Percentiles rank a stretch among this genome's conserved stretches.
These are phyloP conservation scores for Ferdinandea cuprea DNA, from an alignment of 2,888 invertebrate genomes.

Conservation along the genomic window DNA sequence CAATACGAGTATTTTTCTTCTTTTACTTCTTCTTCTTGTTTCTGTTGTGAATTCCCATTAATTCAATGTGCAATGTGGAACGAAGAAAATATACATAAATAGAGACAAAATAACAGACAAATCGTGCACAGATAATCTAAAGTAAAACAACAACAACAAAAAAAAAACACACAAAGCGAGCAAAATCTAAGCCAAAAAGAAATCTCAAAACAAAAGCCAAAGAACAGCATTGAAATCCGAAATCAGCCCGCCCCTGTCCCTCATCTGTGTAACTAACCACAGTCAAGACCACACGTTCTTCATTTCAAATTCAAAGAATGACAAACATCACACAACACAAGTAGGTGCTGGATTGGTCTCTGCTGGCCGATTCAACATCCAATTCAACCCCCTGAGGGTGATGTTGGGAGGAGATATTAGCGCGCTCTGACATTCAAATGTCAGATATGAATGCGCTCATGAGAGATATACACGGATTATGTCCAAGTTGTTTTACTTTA, in stretches of 20 bases:
- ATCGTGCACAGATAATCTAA: conserved; percentile 64
- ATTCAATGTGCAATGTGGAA: conserved; percentile 14
- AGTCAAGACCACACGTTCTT: conserved; percentile 56
- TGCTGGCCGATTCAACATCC: conserved; percentile 7
- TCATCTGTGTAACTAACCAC: conserved; percentile 46
- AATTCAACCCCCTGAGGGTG: conserved; percentile 22
- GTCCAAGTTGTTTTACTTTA: conserved; percentile 38
- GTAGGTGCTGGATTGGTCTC: conserved; percentile 20
- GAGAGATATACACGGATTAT: conserved; percentile 54
- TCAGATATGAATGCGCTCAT: conserved; percentile 43
- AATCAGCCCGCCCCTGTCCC: no score
- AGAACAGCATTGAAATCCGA: conserved; percentile 1
- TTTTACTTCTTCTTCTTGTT: no score
- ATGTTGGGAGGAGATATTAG: conserved; percentile 44
- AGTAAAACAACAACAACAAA: conserved; percentile 22
- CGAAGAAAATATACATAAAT: conserved; percentile 10
- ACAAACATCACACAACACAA: conserved; percentile 64
- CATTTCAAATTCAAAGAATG: conserved; percentile 62
- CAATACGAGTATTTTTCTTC: not conserved
- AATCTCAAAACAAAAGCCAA: not conserved
- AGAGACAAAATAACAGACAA: conserved; percentile 47
- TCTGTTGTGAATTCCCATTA: conserved; percentile 8
- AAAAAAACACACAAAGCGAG: not conserved
- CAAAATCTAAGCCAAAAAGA: conserved; percentile 14
- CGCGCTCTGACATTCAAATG: conserved; percentile 61